Conservation (phyloP, 2,113 vertebrate species). For the Rhea americana region DNA sequence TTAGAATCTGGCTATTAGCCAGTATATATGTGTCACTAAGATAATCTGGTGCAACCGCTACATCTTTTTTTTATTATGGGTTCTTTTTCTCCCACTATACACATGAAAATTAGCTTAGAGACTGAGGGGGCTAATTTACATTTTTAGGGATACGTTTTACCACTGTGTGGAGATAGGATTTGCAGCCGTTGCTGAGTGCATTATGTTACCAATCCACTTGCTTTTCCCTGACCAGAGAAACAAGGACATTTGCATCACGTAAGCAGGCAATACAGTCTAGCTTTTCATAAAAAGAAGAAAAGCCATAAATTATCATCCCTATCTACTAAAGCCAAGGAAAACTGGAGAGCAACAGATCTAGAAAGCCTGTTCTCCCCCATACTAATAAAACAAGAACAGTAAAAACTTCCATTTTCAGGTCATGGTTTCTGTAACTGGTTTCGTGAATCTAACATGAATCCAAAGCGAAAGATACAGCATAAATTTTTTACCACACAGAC, state of each 20-base stretch:
- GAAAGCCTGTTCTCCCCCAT: neutral
- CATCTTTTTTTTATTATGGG: slow-evolving; percentile 33
- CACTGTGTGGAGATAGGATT: slow-evolving; percentile 62
- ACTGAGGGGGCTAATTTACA: slow-evolving; percentile 50
- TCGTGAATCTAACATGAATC: accelerated
- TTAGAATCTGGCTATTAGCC: slow-evolving; percentile 52
- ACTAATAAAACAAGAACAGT: neutral
- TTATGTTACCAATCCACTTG: neutral
- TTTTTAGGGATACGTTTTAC: slow-evolving; percentile 63
- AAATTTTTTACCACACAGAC: neutral
- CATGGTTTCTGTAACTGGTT: neutral
- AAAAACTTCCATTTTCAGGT: neutral
- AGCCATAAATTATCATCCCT: neutral
- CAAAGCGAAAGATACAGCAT: neutral
- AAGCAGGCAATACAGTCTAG: neutral
- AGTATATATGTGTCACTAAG: slow-evolving; percentile 50
- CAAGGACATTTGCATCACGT: neutral
- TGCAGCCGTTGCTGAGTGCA: neutral
- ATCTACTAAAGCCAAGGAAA: neutral
- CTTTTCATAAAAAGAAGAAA: neutral
- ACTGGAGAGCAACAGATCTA: neutral
- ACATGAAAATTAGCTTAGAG: slow-evolving; percentile 66
- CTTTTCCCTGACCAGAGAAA: slow-evolving; percentile 17
- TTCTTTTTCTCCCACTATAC: slow-evolving; percentile 59
- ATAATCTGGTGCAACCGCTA: slow-evolving; percentile 70